Percentiles rank a stretch among this genome's conserved stretches.
Evolutionary conservation across 2,113 vertebrate species (phyloP).

Genomic region (Neodon shergylaensis): DNA sequence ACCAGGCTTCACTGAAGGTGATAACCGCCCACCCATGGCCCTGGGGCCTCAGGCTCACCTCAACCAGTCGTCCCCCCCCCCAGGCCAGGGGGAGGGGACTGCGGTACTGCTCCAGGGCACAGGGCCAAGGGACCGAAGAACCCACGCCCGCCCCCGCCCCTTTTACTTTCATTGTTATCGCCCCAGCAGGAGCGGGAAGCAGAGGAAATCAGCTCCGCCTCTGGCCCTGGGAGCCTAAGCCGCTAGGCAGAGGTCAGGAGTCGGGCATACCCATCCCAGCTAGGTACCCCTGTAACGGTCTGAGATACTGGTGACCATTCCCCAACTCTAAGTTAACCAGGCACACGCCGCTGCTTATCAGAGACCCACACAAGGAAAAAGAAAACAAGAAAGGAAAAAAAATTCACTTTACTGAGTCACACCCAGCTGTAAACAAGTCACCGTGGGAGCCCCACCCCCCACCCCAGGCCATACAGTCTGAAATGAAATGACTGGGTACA

Average conservation of each 20-base stretch:
- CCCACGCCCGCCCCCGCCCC: background rate
- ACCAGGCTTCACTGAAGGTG: accelerated
- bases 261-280: background rate
- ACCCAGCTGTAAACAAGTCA: slow-evolving; percentile 80
- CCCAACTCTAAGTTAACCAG: background rate
- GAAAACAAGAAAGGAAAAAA: slow-evolving; percentile 58
- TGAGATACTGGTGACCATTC: background rate
- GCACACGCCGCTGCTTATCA: background rate
- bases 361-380: background rate
- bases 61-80: background rate
- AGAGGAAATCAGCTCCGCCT: slow-evolving; percentile 25
- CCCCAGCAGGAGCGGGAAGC: slow-evolving; percentile 70
- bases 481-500: slow-evolving; percentile 53
- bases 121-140: accelerated
- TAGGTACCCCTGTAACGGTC: no score
- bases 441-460: background rate
- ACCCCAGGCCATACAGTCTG: slow-evolving; percentile 61
- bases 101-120: background rate
- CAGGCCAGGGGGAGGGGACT: background rate
- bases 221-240: accelerated
- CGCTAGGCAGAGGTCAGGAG: slow-evolving; percentile 62
- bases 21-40: background rate
- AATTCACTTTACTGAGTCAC: slow-evolving; percentile 79
- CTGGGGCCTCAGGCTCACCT: background rate
- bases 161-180: slow-evolving; percentile 71